Conservation (phyloP, 2,113 vertebrate species). For the Silurus asotus region DNA sequence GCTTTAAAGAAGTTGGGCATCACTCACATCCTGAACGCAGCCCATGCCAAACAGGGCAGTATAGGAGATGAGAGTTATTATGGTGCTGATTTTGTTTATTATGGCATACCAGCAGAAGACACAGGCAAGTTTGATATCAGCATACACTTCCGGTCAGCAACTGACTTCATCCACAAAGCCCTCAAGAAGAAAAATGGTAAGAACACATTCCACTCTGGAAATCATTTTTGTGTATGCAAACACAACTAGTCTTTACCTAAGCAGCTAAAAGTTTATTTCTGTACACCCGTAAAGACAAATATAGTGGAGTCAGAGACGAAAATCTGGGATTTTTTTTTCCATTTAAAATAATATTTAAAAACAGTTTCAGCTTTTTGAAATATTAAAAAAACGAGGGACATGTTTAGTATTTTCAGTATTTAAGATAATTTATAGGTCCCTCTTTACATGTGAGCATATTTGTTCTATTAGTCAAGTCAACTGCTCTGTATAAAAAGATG, state of each 20-base stretch:
- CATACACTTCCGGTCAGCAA: constrained; percentile 69
- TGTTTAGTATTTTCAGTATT: not conserved
- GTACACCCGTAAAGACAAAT: not conserved
- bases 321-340: not conserved
- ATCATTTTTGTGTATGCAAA: not conserved
- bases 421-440: not conserved
- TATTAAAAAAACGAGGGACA: not conserved
- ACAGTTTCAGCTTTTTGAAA: not conserved
- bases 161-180: constrained; percentile 77
- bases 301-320: not conserved
- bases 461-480: not conserved
- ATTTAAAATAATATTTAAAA: not conserved
- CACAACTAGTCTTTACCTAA: not conserved
- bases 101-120: constrained; percentile 78
- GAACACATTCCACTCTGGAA: not conserved
- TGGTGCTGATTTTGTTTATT: constrained; percentile 75
- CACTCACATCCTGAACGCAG: constrained; percentile 77
- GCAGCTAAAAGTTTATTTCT: not conserved
- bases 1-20: constrained; percentile 71
- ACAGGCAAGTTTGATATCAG: constrained; percentile 76
- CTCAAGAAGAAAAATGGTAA: constrained; percentile 74
- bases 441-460: not conserved
- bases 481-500: not conserved
- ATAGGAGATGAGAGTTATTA: constrained; percentile 87
- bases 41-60: constrained; percentile 81